Percentiles rank a stretch among this genome's conserved stretches.
Conservation (phyloP, 2,113 vertebrate genomes). For the Coptodon bakossiorum region DNA sequence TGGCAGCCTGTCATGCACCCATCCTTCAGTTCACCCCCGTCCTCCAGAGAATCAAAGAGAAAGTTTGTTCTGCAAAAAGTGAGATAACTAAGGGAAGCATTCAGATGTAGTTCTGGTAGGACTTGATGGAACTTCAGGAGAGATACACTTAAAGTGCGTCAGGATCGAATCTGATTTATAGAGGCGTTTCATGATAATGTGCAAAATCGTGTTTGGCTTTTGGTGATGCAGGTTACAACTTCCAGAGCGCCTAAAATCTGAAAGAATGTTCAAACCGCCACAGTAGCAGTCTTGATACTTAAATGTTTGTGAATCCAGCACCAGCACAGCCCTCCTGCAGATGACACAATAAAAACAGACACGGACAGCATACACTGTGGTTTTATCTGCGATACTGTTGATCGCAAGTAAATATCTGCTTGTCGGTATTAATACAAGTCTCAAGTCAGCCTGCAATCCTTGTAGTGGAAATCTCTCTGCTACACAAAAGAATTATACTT, state of each 20-base stretch:
- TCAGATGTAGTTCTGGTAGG: background rate
- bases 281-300: background rate
- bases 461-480: background rate
- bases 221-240: background rate
- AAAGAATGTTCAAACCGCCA: background rate
- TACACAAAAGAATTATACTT: background rate
- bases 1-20: constrained; percentile 46
- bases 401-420: background rate
- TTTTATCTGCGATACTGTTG: background rate
- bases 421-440: background rate
- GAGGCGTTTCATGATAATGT: background rate
- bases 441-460: background rate
- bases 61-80: background rate
- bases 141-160: background rate
- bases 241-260: background rate
- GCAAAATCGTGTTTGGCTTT: background rate
- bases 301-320: background rate
- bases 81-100: background rate
- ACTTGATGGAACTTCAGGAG: background rate
- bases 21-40: constrained; percentile 28
- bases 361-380: background rate
- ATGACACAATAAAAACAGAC: background rate
- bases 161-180: background rate
- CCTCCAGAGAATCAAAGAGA: background rate
- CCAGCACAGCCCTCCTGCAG: background rate